Percentiles rank a stretch among this genome's conserved stretches.
These are phyloP conservation scores for Amiota communis DNA, from an alignment of 2,888 invertebrate genomes.

Conservation along the genomic window DNA sequence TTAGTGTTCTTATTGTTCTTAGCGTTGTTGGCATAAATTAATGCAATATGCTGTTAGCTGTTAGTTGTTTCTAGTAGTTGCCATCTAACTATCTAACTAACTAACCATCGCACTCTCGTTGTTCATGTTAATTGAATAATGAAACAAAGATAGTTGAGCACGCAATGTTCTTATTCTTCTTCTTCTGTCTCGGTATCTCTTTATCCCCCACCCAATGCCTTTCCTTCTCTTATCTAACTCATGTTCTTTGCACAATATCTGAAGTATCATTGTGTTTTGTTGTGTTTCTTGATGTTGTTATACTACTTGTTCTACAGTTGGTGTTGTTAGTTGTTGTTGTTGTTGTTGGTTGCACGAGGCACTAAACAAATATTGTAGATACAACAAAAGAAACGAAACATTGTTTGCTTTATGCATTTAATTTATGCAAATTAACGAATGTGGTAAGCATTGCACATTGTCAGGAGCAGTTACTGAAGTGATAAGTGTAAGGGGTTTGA, in stretches of 20 bases:
- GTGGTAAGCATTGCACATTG: neutral
- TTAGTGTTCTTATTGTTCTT: constrained; percentile 30
- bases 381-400: constrained; percentile 22
- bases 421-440: constrained; percentile 58
- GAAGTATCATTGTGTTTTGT: neutral
- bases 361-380: constrained; percentile 35
- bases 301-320: neutral
- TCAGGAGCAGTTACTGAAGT: neutral
- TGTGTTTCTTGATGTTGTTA: neutral
- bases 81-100: constrained; percentile 41
- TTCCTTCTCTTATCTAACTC: neutral
- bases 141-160: constrained; percentile 53
- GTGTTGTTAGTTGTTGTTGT: neutral
- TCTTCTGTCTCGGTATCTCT: neutral
- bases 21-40: constrained; percentile 54
- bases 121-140: constrained; percentile 56
- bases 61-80: constrained; percentile 41
- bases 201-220: too few relatives aligned
- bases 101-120: constrained; percentile 11
- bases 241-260: neutral
- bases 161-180: constrained; percentile 34
- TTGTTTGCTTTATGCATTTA: constrained; percentile 49
- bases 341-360: neutral
- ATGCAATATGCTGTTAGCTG: constrained; percentile 51
- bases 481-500: neutral